Conservation (phyloP, 2,888 invertebrate genomes). For the Meteorus colon region DNA sequence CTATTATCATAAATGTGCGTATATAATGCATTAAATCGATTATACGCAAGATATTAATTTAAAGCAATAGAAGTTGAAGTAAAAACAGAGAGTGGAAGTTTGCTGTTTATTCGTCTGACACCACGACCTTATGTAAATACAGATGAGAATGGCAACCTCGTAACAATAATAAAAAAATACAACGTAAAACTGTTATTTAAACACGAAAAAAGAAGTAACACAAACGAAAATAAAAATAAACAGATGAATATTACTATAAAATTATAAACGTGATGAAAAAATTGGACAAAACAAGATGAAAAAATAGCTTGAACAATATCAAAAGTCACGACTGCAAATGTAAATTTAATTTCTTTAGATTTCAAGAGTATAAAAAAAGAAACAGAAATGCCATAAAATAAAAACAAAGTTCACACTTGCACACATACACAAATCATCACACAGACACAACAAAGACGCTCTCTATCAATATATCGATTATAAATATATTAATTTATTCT, state of each 20-base stretch:
- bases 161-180: conserved; percentile 8
- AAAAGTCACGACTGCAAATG: background rate
- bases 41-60: conserved; percentile 32
- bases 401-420: conserved; percentile 6
- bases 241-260: conserved; percentile 20
- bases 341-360: conserved; percentile 39
- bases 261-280: conserved; percentile 13
- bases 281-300: background rate
- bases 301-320: background rate
- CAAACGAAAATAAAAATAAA: conserved; percentile 34
- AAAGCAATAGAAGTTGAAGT: conserved; percentile 32
- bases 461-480: conserved; percentile 71
- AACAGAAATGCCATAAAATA: conserved; percentile 40
- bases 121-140: conserved; percentile 27
- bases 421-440: conserved; percentile 49
- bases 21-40: conserved; percentile 29
- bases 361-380: background rate
- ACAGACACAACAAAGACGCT: background rate
- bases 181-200: conserved; percentile 1
- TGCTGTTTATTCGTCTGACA: conserved; percentile 4
- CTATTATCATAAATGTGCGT: conserved; percentile 16
- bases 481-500: conserved; percentile 74
- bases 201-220: conserved; percentile 33
- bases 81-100: background rate
- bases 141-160: conserved; percentile 9